phyloP scores from a whole-genome alignment of 30 jellyfish, hydroid and myxozoan genomes.

The Aurelia aurita region DNA sequence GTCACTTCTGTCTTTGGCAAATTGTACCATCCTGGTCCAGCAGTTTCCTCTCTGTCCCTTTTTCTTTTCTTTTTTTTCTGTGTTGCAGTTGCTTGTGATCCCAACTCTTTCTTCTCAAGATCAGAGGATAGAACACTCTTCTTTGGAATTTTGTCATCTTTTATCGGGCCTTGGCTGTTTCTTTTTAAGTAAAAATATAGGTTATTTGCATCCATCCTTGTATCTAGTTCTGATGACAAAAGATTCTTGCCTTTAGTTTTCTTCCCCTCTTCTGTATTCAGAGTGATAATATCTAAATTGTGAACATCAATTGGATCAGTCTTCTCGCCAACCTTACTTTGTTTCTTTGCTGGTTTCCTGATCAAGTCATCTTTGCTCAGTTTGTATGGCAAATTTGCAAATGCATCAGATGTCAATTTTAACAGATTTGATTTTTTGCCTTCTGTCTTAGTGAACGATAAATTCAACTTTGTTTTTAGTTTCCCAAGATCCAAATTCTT shows the following conservation, averaged over 20 bases:
- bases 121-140: slow-evolving; percentile 72
- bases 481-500: too few species aligned
- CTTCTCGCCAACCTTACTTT: neutral
- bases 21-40: slow-evolving; percentile 98
- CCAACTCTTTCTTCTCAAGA: slow-evolving; percentile 68
- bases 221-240: slow-evolving; percentile 59
- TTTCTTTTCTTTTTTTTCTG: slow-evolving; percentile 58
- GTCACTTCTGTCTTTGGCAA: slow-evolving; percentile 91
- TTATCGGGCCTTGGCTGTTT: slow-evolving; percentile 4
- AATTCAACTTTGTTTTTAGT: too few species aligned
- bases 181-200: slow-evolving; percentile 50
- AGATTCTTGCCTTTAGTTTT: neutral
- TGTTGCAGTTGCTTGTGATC: slow-evolving; percentile 1
- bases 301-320: neutral
- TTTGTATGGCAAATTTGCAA: slow-evolving; percentile 38
- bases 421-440: neutral
- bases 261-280: slow-evolving; percentile 11
- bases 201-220: slow-evolving; percentile 16
- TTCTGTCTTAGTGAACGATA: too few species aligned
- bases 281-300: slow-evolving; percentile 33
- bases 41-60: slow-evolving; percentile 77
- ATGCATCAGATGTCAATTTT: slow-evolving; percentile 48
- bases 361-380: slow-evolving; percentile 47
- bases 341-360: neutral
- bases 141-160: slow-evolving; percentile 45